A percentile compares a stretch with the other conserved stretches of the same genome.
These are phyloP conservation scores for Pinctada fucata DNA, from an alignment of 2,888 invertebrate genomes.

Conservation along the genomic window DNA sequence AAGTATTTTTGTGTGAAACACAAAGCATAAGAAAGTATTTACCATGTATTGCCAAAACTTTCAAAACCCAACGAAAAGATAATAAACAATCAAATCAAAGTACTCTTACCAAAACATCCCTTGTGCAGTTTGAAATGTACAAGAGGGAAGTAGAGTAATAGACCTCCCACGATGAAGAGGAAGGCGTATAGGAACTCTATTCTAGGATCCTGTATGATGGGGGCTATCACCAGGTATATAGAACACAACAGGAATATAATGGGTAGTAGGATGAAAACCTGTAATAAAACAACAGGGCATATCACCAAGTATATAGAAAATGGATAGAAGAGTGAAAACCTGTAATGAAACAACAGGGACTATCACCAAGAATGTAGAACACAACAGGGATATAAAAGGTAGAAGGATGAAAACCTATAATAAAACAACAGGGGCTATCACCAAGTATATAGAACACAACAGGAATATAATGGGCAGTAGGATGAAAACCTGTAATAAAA, in stretches of 20 bases:
- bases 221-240: conserved; percentile 93
- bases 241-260: conserved; percentile 92
- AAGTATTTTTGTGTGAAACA: no score
- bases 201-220: conserved; percentile 93
- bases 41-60: no score
- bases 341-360: no score
- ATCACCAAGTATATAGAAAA: background rate
- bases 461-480: conserved; percentile 93
- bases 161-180: conserved; percentile 90
- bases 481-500: conserved; percentile 76
- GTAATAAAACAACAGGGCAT: conserved; percentile 21
- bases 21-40: no score
- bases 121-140: conserved; percentile 84
- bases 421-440: conserved; percentile 90
- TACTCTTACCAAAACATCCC: conserved; percentile 51
- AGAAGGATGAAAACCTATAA: no score
- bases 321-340: no score
- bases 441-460: conserved; percentile 92
- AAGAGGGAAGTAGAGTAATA: conserved; percentile 94
- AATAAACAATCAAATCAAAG: no score
- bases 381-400: no score
- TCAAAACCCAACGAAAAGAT: no score
- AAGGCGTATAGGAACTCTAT: conserved; percentile 96
- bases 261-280: conserved; percentile 86
- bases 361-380: no score